These are phyloP conservation scores for Microctonus hyperodae DNA, from an alignment of 2,888 invertebrate species.

Conservation along the genomic window DNA sequence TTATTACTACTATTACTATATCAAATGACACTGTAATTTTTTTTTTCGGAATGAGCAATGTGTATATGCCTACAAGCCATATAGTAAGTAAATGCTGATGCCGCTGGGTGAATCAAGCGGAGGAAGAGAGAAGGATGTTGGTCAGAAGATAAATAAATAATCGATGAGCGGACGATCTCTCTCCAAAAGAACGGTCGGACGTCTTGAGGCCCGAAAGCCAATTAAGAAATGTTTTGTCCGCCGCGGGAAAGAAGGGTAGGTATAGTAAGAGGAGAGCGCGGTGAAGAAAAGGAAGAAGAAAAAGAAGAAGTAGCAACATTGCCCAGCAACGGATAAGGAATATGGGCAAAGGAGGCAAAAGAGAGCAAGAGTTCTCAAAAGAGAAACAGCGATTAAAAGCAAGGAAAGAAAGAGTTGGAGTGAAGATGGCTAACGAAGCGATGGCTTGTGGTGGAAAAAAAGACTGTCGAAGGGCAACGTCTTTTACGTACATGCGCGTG, in stretches of 20 bases:
- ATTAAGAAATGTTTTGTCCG: conserved; percentile 64
- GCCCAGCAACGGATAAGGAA: conserved; percentile 32
- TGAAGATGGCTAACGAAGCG: conserved; percentile 29
- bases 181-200: conserved; percentile 40
- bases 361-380: conserved; percentile 28
- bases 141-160: conserved; percentile 44
- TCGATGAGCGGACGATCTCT: conserved; percentile 41
- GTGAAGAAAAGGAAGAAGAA: conserved; percentile 28
- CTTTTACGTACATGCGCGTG: conserved; percentile 22
- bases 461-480: conserved; percentile 35
- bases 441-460: conserved; percentile 30
- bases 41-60: neutral
- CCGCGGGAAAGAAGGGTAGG: conserved; percentile 48
- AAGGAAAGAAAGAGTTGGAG: conserved; percentile 39
- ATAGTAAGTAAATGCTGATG: conserved; percentile 6
- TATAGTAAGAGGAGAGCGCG: conserved; percentile 29
- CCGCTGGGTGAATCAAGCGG: conserved; percentile 18
- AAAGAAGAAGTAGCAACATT: conserved; percentile 32
- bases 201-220: conserved; percentile 54
- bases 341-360: conserved; percentile 32
- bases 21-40: conserved; percentile 34
- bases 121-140: conserved; percentile 17
- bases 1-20: conserved; percentile 36
- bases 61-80: neutral
- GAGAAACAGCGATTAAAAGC: conserved; percentile 38